Evolutionary conservation across 2,888 invertebrate genomes (phyloP).

Genomic region (Tetheella fluctuosa): DNA sequence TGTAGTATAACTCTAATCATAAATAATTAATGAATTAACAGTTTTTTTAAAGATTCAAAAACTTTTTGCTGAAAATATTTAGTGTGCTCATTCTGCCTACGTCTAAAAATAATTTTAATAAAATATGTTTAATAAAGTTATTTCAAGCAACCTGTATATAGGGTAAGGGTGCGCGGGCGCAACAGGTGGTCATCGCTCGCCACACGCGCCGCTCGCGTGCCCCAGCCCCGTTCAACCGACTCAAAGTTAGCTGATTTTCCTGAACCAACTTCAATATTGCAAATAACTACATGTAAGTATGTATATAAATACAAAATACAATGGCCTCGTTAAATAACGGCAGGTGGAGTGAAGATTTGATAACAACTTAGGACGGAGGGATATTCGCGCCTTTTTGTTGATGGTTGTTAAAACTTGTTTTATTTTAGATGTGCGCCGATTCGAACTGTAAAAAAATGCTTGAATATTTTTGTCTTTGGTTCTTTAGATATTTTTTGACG

Average conservation of each 20-base stretch:
- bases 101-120: too few relatives aligned
- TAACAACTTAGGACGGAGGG: conserved; percentile 9
- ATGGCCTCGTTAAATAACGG: conserved; percentile 8
- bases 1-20: too few relatives aligned
- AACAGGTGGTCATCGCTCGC: conserved; percentile 53
- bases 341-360: conserved; percentile 13
- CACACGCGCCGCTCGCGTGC: conserved; percentile 46
- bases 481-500: too few relatives aligned
- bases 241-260: conserved; percentile 25
- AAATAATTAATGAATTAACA: too few relatives aligned
- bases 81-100: too few relatives aligned
- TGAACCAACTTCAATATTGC: neutral
- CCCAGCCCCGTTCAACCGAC: conserved; percentile 23
- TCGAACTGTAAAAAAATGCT: too few relatives aligned
- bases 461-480: too few relatives aligned
- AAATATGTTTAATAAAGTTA: too few relatives aligned
- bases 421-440: neutral
- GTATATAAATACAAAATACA: conserved; percentile 1
- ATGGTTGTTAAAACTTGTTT: neutral
- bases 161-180: conserved; percentile 43
- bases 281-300: neutral
- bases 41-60: neutral
- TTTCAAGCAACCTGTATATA: conserved; percentile 42
- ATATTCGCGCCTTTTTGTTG: neutral
- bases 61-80: too few relatives aligned